These are phyloP conservation scores for Choristoneura fumiferana DNA, from an alignment of 1,140 invertebrate species.

Conservation along the genomic window DNA sequence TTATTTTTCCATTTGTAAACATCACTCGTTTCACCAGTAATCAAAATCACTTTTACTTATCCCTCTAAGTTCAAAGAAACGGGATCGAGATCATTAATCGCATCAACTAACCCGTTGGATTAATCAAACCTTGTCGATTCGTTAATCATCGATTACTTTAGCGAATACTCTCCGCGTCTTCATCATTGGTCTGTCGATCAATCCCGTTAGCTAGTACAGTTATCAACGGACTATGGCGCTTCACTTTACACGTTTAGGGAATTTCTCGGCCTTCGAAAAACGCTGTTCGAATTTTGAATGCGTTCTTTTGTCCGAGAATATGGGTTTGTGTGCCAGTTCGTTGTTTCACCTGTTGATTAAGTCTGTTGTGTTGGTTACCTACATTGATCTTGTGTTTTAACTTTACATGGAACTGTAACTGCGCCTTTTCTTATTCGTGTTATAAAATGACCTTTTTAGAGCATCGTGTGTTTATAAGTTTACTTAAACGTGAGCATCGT, in stretches of 20 bases:
- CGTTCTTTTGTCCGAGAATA: conserved; percentile 24
- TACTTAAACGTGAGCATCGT: background rate
- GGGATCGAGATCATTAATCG: background rate
- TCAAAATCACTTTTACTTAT: too few species aligned
- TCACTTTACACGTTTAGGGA: conserved; percentile 9
- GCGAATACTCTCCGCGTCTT: background rate
- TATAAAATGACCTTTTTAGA: background rate
- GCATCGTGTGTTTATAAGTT: background rate
- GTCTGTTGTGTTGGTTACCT: background rate
- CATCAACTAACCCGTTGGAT: conserved; percentile 14
- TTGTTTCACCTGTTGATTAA: background rate
- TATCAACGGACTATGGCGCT: conserved; percentile 23
- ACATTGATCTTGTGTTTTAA: background rate
- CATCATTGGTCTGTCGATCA: background rate
- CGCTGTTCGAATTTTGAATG: conserved; percentile 30
- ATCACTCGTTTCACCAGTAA: too few species aligned
- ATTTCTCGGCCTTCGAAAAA: background rate
- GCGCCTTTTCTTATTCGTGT: background rate
- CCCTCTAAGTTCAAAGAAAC: too few species aligned
- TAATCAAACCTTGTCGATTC: background rate
- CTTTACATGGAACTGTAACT: background rate
- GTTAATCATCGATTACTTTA: background rate
- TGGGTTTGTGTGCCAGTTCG: conserved; percentile 29
- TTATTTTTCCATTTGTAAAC: too few species aligned
- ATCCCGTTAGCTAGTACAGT: conserved; percentile 34